Evolutionary conservation across 1,140 invertebrate species (phyloP).

Genomic region (Dreissena rostriformis): DNA sequence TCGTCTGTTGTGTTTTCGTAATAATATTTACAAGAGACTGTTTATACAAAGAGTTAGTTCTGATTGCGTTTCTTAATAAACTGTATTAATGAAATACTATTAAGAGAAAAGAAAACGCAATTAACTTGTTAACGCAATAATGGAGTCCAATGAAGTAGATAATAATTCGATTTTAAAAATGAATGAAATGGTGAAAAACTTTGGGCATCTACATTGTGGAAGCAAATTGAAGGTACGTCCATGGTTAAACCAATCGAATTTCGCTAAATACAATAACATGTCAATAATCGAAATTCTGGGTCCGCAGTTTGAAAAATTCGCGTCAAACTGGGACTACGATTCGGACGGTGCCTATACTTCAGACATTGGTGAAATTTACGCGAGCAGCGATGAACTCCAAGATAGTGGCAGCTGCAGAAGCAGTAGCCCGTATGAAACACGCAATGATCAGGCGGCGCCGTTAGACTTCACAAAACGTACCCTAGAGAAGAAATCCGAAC

Average conservation of each 20-base stretch:
- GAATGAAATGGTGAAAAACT: slow-evolving; percentile 43
- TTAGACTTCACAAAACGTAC: too few species aligned
- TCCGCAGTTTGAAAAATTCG: slow-evolving; percentile 6
- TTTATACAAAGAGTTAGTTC: too few species aligned
- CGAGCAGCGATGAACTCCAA: slow-evolving; percentile 38
- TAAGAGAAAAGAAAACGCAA: too few species aligned
- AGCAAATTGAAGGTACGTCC: not conserved
- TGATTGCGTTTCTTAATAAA: too few species aligned
- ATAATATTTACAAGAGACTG: too few species aligned
- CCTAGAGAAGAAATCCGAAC: too few species aligned
- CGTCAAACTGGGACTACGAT: slow-evolving; percentile 2
- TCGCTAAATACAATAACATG: slow-evolving; percentile 25
- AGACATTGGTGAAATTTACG: slow-evolving; percentile 27
- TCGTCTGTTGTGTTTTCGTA: too few species aligned
- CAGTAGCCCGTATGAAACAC: not conserved
- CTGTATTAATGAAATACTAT: too few species aligned
- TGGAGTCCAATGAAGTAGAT: not conserved
- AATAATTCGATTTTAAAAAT: slow-evolving; percentile 9
- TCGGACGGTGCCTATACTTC: slow-evolving; percentile 25
- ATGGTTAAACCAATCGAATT: not conserved
- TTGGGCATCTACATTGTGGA: slow-evolving; percentile 15
- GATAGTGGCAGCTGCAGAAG: not conserved
- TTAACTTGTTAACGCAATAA: too few species aligned
- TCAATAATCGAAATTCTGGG: slow-evolving; percentile 33
- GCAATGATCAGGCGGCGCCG: too few species aligned